Evolutionary conservation across 2,888 invertebrate genomes (phyloP), one percentile per base, ranked within the genome.

Genomic region (Oligia latruncula): DNA sequence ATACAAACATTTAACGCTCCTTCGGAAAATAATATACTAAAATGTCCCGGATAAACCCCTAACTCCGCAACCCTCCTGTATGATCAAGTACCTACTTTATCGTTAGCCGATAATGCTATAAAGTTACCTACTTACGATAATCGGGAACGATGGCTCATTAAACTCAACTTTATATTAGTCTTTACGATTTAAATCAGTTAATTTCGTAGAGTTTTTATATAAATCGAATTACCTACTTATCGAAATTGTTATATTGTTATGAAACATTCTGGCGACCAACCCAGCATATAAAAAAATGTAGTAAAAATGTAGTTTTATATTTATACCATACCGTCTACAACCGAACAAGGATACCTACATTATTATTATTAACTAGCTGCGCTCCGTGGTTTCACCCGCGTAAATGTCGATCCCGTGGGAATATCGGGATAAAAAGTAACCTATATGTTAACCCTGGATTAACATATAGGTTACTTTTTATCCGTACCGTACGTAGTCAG

Each of bases 21-120:
- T 40, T 72, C 20, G 43, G 6, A 43, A n/a, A 55, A 43, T 58
- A 35, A 29, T 60, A 49, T 58, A 23, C 23, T 35, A 29, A 80
- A 68, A 68, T 49, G 23, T 9, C 0, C 17, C 29, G 5, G 17
- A 62, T 68, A 29, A 49, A 35, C 40, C 40, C 43, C 13, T 60
- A 23, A 67, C 40, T 43, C 40, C 58, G 55, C 55, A 58, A 46
- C 49, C 60, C 40, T 46, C 46, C 35, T 29, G 13, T 68, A 64
- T 55, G 29, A 82, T 81, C 65, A 71, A 71, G 66, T 62, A 67
- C 15, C 17, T 55, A 40, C 29, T 82, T 82, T 77, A 81, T 82
- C 55, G 82, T 81, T 81, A 55, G 52, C 46, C 82, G 40, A 81
- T 82, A 67, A n/a, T n/a, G 29, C 46, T 11, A 68, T 70, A 58